phyloP scores from a whole-genome alignment of 2,888 invertebrate genomes.

The Rotaria sp. region DNA sequence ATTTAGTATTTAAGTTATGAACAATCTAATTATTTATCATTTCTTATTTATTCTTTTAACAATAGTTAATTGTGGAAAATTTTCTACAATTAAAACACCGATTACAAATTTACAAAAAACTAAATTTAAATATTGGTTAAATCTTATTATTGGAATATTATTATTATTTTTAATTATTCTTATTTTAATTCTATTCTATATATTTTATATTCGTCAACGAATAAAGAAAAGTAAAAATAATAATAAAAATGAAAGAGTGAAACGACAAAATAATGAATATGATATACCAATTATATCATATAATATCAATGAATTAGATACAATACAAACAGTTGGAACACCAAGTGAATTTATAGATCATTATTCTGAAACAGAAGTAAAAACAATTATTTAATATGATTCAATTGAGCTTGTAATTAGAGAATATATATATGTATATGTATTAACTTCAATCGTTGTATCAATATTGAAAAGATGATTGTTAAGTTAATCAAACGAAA shows the following conservation, averaged over 20 bases:
- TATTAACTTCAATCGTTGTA: background rate
- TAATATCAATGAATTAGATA: background rate
- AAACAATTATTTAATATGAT: conserved; percentile 12
- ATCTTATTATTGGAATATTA: background rate
- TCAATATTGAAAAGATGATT: conserved; percentile 21
- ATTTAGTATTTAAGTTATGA: background rate
- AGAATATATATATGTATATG: no score
- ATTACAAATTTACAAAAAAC: background rate
- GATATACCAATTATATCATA: background rate
- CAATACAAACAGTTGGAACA: background rate
- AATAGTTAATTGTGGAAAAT: background rate
- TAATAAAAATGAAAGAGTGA: background rate
- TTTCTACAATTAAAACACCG: no score
- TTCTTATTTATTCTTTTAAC: background rate
- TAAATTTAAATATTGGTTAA: background rate
- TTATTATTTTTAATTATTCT: background rate
- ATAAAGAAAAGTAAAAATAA: background rate
- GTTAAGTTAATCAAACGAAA: conserved; percentile 21
- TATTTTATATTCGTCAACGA: background rate
- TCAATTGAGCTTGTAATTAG: conserved; percentile 21
- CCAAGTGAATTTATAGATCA: background rate
- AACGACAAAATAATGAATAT: background rate
- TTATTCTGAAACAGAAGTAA: background rate
- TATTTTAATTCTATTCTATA: background rate
- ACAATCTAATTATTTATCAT: background rate